These are phyloP conservation scores for Flexamia atlantica DNA, from an alignment of 2,888 invertebrate genomes.

Conservation along the genomic window DNA sequence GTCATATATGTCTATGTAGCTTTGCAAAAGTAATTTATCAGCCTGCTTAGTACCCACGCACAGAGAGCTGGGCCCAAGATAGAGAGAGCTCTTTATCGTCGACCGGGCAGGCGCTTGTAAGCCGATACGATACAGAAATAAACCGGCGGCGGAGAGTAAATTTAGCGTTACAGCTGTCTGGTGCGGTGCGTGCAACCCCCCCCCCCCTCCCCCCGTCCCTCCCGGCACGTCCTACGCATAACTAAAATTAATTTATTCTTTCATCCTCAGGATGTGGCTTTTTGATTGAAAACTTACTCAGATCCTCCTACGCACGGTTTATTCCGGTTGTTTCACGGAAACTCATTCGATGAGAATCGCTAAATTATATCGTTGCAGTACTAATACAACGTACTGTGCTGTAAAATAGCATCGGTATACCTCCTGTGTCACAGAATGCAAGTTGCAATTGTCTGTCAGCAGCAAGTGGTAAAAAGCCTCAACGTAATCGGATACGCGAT, in stretches of 20 bases:
- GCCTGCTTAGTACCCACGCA: not conserved
- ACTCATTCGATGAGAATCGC: too few relatives aligned
- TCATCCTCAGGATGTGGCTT: not conserved
- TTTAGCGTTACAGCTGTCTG: slow-evolving; percentile 47
- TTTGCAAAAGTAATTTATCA: too few relatives aligned
- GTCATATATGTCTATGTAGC: too few relatives aligned
- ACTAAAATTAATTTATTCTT: not conserved
- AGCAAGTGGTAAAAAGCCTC: not conserved
- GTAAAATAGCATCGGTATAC: too few relatives aligned
- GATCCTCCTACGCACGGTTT: not conserved
- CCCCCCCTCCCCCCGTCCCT: slow-evolving; percentile 42
- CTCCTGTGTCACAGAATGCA: too few relatives aligned
- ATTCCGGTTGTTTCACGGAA: too few relatives aligned
- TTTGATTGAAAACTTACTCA: not conserved
- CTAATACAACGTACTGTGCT: too few relatives aligned
- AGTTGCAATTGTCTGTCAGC: too few relatives aligned
- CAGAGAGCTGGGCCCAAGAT: not conserved
- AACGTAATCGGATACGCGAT: not conserved
- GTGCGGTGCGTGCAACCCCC: slow-evolving; percentile 45
- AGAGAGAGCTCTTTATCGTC: slow-evolving; percentile 24
- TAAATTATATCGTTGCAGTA: too few relatives aligned
- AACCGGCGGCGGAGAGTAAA: slow-evolving; percentile 28
- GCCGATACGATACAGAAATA: slow-evolving; percentile 51
- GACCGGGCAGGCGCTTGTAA: slow-evolving; percentile 36
- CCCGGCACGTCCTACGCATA: slow-evolving; percentile 43